Base-by-base conservation (phyloP, 2,113 vertebrate genomes). In the Calypte anna region DNA sequence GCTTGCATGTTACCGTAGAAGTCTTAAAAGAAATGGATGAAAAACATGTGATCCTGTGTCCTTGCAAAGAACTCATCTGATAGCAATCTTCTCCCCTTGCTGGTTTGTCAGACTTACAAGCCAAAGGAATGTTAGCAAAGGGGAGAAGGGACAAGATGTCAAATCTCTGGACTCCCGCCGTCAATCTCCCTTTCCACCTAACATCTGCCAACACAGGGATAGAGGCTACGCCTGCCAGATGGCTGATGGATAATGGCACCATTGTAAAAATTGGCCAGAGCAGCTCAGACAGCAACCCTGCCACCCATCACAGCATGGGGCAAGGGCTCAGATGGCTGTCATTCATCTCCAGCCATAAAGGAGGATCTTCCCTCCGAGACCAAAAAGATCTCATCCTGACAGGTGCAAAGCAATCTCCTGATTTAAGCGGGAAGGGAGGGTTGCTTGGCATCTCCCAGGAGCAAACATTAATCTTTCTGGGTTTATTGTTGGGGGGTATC, bases 101-200 rank as follows among this genome's bases (percentile, higher is more conserved):
- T 93, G 90, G 44, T 90, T 93, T 94, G 69, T 95, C 82, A 92
- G 70, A 86, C 82, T 93, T 91, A 90, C 23, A 82, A 95, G 82
- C 67, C 88, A 84, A 94, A 82, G 93, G 95, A 97, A 97, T 96
- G 94, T 90, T 95, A 95, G 79, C 63, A 95, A 89, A 93, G 61
- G 78, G 66, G 72, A 96, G 55, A 94, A 93, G 46, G 91, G 79
- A 95, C 3, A 17, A 91, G 82, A 92, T 88, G 86, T 95, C 93
- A 86, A 79, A 93, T 78, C 44, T 77, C 21, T 1, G 0, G 10
- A 81, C 53, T 94, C 15, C 23, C 53, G 24, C 54, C 9, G 10
- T 63, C 82, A 82, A 69, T 84, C 64, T 91, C 77, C 40, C 76
- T 88, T 92, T 93, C 85, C 74, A 94, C 67, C 51, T 95, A 91